A percentile compares a stretch with the other conserved stretches of the same genome.
These are phyloP conservation scores for Agelastica alni DNA, from an alignment of 2,888 invertebrate genomes.

Conservation along the genomic window DNA sequence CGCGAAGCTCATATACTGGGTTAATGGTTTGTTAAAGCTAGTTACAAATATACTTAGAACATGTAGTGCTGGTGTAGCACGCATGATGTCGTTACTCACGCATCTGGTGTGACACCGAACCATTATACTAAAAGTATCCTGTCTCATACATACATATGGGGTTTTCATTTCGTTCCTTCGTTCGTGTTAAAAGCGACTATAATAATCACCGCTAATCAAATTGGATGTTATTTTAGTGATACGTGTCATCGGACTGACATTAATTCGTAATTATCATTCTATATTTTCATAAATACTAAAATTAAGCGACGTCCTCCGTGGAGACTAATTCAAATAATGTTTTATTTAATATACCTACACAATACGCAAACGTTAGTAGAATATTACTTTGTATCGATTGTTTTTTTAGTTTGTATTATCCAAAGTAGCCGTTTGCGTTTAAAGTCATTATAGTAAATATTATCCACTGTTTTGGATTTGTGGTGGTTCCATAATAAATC, in stretches of 20 bases:
- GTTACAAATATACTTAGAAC: slow-evolving; percentile 23
- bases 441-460: too few relatives aligned
- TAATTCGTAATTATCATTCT: not conserved
- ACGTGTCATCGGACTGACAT: slow-evolving; percentile 14
- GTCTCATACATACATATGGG: slow-evolving; percentile 17
- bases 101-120: slow-evolving; percentile 33
- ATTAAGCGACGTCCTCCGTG: too few relatives aligned
- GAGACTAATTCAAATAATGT: too few relatives aligned
- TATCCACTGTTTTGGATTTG: too few relatives aligned
- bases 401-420: too few relatives aligned
- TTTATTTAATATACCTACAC: too few relatives aligned
- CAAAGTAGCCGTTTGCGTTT: too few relatives aligned
- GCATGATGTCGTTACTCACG: slow-evolving; percentile 39
- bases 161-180: slow-evolving; percentile 13
- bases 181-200: slow-evolving; percentile 16
- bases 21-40: slow-evolving; percentile 13
- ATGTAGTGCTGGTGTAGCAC: slow-evolving; percentile 26
- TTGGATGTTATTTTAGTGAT: slow-evolving; percentile 23
- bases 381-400: too few relatives aligned
- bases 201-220: slow-evolving; percentile 25
- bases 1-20: not conserved
- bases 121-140: slow-evolving; percentile 32
- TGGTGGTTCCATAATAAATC: too few relatives aligned
- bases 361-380: too few relatives aligned
- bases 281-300: too few relatives aligned